Conservation (phyloP, 2,888 invertebrate genomes). For the Congeria kusceri region DNA sequence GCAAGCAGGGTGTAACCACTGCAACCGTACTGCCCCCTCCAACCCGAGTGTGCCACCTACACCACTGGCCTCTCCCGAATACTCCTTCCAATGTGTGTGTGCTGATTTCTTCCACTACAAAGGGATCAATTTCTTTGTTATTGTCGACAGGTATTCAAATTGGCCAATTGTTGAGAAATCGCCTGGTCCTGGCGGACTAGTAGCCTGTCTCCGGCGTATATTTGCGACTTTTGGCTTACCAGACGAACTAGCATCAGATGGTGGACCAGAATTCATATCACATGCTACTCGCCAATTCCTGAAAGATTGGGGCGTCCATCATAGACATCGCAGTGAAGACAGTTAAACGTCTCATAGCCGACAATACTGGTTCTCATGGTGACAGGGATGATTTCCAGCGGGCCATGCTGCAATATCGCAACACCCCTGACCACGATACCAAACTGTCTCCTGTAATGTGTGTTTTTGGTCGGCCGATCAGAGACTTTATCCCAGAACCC, state of each 20-base stretch:
- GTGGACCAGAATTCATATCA: conserved; percentile 65
- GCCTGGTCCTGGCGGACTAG: conserved; percentile 49
- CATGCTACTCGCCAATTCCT: conserved; percentile 59
- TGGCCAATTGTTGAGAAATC: conserved; percentile 64
- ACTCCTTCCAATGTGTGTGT: conserved; percentile 61
- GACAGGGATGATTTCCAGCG: conserved; percentile 59
- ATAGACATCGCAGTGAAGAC: conserved; percentile 64
- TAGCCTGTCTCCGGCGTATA: conserved; percentile 52
- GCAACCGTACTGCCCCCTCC: conserved; percentile 63
- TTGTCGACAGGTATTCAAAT: conserved; percentile 69
- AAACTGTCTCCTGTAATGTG: conserved; percentile 62
- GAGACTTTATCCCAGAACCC: conserved; percentile 63
- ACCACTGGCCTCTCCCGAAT: conserved; percentile 44
- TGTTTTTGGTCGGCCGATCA: conserved; percentile 57
- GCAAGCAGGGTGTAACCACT: conserved; percentile 53
- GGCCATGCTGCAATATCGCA: conserved; percentile 63
- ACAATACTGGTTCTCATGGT: conserved; percentile 66
- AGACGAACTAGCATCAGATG: conserved; percentile 67
- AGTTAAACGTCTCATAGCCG: conserved; percentile 50
- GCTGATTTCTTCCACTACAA: conserved; percentile 54
- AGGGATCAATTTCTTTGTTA: conserved; percentile 60
- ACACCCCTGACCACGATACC: conserved; percentile 63
- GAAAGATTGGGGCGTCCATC: conserved; percentile 66
- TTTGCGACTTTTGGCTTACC: conserved; percentile 66
- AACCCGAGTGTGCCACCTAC: conserved; percentile 65